Evolutionary conservation across 2,113 vertebrate genomes (phyloP).

Genomic region (human (Homo sapiens)): DNA sequence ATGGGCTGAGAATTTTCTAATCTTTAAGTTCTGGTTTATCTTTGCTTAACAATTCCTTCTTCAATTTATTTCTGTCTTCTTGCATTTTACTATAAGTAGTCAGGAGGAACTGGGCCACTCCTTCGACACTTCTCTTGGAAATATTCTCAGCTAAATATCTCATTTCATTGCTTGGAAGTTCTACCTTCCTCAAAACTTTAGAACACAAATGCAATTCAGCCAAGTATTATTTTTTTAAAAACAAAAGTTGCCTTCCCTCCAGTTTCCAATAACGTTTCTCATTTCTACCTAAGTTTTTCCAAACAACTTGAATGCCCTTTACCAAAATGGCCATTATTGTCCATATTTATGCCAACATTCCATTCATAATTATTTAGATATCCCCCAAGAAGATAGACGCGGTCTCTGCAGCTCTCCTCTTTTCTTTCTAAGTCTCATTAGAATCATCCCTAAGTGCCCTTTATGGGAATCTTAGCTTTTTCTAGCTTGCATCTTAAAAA

Average conservation of each 20-base stretch:
- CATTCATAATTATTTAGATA: background rate
- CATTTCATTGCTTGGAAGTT: background rate
- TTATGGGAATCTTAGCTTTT: background rate
- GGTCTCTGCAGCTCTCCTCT: background rate
- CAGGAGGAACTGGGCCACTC: background rate
- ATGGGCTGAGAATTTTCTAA: background rate
- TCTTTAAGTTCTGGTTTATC: background rate
- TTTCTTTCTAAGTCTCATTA: background rate
- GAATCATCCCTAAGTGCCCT: background rate
- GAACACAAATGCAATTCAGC: background rate
- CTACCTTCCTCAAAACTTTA: background rate
- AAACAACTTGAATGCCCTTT: background rate
- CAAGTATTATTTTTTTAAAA: background rate
- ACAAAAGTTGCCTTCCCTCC: background rate
- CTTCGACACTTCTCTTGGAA: background rate
- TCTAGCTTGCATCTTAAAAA: background rate
- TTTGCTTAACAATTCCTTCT: background rate
- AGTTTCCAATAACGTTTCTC: background rate
- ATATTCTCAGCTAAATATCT: background rate
- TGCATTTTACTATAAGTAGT: background rate
- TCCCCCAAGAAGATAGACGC: background rate
- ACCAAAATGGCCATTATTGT: background rate
- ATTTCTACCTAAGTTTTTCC: background rate
- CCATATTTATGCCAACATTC: background rate
- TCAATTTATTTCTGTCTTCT: background rate